Conservation (phyloP, 2,888 invertebrate genomes). For the Diachrysia chrysitis region DNA sequence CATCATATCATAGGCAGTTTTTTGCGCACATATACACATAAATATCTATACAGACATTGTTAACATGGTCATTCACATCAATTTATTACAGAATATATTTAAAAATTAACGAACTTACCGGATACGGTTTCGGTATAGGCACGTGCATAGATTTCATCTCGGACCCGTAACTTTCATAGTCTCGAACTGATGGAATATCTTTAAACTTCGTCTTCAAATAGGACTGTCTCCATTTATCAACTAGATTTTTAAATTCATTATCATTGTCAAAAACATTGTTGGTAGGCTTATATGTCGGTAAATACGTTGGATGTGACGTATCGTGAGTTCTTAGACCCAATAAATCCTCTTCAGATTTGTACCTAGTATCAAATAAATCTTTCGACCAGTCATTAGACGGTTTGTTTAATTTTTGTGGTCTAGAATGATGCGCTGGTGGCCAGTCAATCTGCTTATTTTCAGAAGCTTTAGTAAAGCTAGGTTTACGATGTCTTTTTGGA, state of each 20-base stretch:
- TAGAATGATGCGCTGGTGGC: conserved; percentile 63
- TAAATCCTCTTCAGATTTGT: conserved; percentile 84
- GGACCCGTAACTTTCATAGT: conserved; percentile 80
- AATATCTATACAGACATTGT: conserved; percentile 52
- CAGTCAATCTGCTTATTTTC: conserved; percentile 72
- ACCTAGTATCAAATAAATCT: conserved; percentile 73
- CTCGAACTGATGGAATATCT: conserved; percentile 69
- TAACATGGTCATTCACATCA: conserved; percentile 42
- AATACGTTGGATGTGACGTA: conserved; percentile 78
- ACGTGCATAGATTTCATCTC: conserved; percentile 79
- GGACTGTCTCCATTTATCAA: conserved; percentile 83
- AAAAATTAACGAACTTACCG: conserved; percentile 72
- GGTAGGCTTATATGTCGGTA: conserved; percentile 74
- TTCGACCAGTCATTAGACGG: conserved; percentile 75
- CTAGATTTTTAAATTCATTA: conserved; percentile 77
- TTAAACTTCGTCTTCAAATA: conserved; percentile 82
- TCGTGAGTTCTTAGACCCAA: conserved; percentile 82
- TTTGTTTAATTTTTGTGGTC: conserved; percentile 70
- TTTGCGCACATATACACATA: conserved; percentile 74
- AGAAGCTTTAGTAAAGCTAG: conserved; percentile 65
- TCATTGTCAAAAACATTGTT: conserved; percentile 73
- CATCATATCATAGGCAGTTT: conserved; percentile 72
- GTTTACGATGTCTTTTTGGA: conserved; percentile 76
- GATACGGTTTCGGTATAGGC: conserved; percentile 82
- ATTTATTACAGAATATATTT: conserved; percentile 30